Base-by-base conservation (phyloP, 2,888 invertebrate species). In the Hyppa rectilinea region DNA sequence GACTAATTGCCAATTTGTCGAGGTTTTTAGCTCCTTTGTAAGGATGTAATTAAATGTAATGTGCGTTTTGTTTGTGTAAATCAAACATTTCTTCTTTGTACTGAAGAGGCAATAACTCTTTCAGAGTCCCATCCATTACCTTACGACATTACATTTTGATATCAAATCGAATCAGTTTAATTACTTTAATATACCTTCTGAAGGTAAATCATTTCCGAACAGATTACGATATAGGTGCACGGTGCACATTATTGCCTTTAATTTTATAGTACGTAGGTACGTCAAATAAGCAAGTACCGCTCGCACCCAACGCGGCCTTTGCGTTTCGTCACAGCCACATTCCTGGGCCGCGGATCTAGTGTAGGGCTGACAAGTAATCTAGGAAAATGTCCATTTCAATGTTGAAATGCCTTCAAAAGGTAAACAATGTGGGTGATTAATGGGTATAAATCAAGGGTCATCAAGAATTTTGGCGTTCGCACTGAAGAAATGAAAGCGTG, bases 291-390 rank as follows among this genome's bases (percentile, higher is more conserved):
- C 79, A 63, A 81, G 83, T 63, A 75, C 78, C 79, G 71, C 78
- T 82, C 72, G 74, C 81, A 78, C 84, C 79, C 81, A 83, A 55
- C 80, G 65, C 87, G 87, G 90, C 88, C 89, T 89, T 88, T 84
- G 70, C 86, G 84, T 91, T 91, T 91, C 91, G 91, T 90, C 89
- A 91, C 86, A 88, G 78, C 83, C 83, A 84, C 90, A 91, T 91
- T 90, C 91, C 90, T 78, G 29, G 4, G 34, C 65, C 71, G 53
- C 82, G 64, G 82, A 79, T 79, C 78, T 71, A 62, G 60, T 66
- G 80, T 82, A 84, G 82, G 88, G 87, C 62, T 82, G 81, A 67
- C 70, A 70, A 65, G 29, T 69, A 59, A 63, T 61, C 74, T 49
- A 67, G 53, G 72, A 69, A 58, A 66, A 69, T 74, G 66, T 80